These are phyloP conservation scores for Pangasianodon gigas DNA, from an alignment of 2,113 vertebrate species.

Conservation along the genomic window DNA sequence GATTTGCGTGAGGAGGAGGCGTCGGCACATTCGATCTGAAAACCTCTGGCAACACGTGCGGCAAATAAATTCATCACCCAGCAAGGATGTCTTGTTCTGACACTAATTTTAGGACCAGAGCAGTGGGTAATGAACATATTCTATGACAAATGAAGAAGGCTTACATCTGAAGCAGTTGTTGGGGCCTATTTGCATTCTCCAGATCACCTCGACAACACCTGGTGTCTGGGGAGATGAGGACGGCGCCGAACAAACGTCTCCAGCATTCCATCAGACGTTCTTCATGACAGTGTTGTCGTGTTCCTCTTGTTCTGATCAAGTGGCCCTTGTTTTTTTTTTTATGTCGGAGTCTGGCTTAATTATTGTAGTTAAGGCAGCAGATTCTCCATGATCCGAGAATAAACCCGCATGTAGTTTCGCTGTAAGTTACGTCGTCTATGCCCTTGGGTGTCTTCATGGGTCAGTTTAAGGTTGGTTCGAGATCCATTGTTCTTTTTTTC, in stretches of 20 bases:
- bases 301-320: constrained; percentile 34
- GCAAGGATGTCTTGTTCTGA: constrained; percentile 73
- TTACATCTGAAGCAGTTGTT: constrained; percentile 66
- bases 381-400: neutral
- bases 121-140: constrained; percentile 76
- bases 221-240: constrained; percentile 68
- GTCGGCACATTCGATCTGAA: constrained; percentile 60
- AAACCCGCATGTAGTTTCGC: neutral
- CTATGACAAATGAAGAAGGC: constrained; percentile 73
- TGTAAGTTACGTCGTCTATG: neutral
- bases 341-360: constrained; percentile 18
- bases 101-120: constrained; percentile 75
- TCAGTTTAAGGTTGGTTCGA: constrained; percentile 26
- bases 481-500: constrained; percentile 1
- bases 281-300: constrained; percentile 34
- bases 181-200: constrained; percentile 73
- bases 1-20: neutral
- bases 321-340: neutral
- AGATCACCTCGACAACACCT: constrained; percentile 74
- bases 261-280: constrained; percentile 50
- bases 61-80: constrained; percentile 72
- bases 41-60: constrained; percentile 59
- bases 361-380: neutral
- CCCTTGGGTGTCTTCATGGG: constrained; percentile 35
- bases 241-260: constrained; percentile 31